Percentiles rank a stretch among this genome's conserved stretches.
Conservation (phyloP, 2,888 invertebrate species). For the Dimorphilus gyrociliatus region DNA sequence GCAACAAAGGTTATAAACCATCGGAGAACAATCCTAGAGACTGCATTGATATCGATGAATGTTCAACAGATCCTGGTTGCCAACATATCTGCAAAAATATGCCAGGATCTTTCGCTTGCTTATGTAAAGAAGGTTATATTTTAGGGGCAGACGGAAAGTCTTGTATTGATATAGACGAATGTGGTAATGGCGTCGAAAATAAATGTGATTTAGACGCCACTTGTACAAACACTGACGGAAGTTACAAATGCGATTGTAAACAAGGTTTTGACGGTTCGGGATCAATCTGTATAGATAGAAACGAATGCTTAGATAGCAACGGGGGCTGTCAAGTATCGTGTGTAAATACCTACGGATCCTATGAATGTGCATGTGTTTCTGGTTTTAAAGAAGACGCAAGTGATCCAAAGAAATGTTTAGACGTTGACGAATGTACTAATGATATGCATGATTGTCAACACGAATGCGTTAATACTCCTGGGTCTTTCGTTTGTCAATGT, state of each 20-base stretch:
- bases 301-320: too few relatives aligned
- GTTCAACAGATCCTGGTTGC: not conserved
- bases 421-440: too few relatives aligned
- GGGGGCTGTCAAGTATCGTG: constrained; percentile 1
- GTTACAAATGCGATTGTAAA: constrained; percentile 4
- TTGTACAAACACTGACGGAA: constrained; percentile 4
- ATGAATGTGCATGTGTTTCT: not conserved
- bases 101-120: constrained; percentile 2
- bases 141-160: constrained; percentile 2
- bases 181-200: not conserved
- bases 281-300: too few relatives aligned
- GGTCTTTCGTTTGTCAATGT: constrained; percentile 14
- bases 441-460: constrained; percentile 50
- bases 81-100: constrained; percentile 2
- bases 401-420: constrained; percentile 1
- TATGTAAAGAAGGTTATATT: constrained; percentile 2
- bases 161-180: constrained; percentile 4
- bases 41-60: constrained; percentile 4
- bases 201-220: constrained; percentile 3
- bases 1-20: too few relatives aligned
- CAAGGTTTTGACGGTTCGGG: too few relatives aligned
- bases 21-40: too few relatives aligned
- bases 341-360: not conserved
- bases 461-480: constrained; percentile 42
- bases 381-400: constrained; percentile 1